phyloP scores from a whole-genome alignment of 2,888 invertebrate genomes.

The Melanotus villosus region DNA sequence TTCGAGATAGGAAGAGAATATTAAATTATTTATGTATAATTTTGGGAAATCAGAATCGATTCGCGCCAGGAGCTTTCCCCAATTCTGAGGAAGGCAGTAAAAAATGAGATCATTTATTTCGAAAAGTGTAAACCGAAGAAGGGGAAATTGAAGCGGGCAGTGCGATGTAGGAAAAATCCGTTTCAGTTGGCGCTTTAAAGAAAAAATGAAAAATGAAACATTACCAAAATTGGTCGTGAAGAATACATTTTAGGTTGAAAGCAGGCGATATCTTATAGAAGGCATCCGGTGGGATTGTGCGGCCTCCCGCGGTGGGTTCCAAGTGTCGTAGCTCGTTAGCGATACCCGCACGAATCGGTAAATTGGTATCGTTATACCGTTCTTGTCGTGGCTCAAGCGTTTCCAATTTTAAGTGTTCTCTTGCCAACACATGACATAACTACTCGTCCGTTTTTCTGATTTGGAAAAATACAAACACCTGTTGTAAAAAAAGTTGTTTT shows the following conservation, averaged over 20 bases:
- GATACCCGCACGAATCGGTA: constrained; percentile 50
- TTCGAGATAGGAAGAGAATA: neutral
- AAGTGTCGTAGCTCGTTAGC: constrained; percentile 59
- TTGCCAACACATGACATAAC: neutral
- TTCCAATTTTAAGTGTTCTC: constrained; percentile 31
- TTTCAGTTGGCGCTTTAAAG: constrained; percentile 17
- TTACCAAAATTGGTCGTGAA: constrained; percentile 38
- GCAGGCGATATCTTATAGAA: constrained; percentile 34
- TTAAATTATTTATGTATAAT: neutral
- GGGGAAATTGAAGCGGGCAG: constrained; percentile 16
- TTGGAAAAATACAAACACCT: constrained; percentile 2
- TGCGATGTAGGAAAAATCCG: constrained; percentile 8
- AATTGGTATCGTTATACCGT: constrained; percentile 58
- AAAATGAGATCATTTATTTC: constrained; percentile 22
- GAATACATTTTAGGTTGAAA: constrained; percentile 31
- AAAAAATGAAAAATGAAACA: constrained; percentile 36
- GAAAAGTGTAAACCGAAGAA: constrained; percentile 28
- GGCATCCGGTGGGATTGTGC: constrained; percentile 51
- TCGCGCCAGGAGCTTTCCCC: neutral
- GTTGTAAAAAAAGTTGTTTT: neutral
- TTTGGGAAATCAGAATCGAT: neutral
- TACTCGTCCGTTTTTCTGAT: constrained; percentile 7
- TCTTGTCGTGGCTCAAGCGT: constrained; percentile 22
- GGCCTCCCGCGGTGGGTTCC: constrained; percentile 53
- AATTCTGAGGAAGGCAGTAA: constrained; percentile 10